A percentile compares a stretch with the other conserved stretches of the same genome.
Evolutionary conservation across 2,888 invertebrate species (phyloP).

Genomic region (Psylliodes chrysocephalus): DNA sequence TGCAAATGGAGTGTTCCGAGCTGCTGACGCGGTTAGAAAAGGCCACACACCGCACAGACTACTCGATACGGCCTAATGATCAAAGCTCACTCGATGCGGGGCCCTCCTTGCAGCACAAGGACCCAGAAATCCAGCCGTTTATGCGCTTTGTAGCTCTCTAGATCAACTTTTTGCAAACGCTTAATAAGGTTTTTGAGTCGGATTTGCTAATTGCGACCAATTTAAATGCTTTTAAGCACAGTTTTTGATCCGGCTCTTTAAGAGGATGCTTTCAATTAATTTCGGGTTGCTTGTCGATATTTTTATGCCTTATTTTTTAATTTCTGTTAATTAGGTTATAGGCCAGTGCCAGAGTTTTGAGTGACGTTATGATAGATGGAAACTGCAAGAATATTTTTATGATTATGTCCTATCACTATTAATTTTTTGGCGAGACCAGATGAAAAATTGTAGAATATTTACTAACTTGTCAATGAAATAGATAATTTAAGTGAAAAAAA

Average conservation of each 20-base stretch:
- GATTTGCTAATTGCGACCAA: neutral
- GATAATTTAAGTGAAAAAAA: too few relatives aligned
- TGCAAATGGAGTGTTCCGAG: conserved; percentile 61
- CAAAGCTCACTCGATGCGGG: conserved; percentile 47
- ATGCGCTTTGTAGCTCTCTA: conserved; percentile 18
- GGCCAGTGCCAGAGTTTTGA: too few relatives aligned
- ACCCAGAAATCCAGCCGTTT: conserved; percentile 19
- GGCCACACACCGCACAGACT: conserved; percentile 19
- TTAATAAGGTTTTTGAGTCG: neutral
- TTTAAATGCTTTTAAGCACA: neutral
- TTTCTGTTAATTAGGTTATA: too few relatives aligned
- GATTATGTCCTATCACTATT: too few relatives aligned
- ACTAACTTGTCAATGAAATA: too few relatives aligned
- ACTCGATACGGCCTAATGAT: conserved; percentile 52
- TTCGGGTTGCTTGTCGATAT: too few relatives aligned
- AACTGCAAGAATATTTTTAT: too few relatives aligned
- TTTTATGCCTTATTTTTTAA: too few relatives aligned
- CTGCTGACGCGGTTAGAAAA: conserved; percentile 52
- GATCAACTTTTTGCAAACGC: neutral
- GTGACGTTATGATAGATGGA: too few relatives aligned
- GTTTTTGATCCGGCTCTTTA: neutral
- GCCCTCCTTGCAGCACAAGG: conserved; percentile 23
- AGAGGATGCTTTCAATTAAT: neutral
- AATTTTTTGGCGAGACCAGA: too few relatives aligned
- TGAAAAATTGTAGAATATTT: too few relatives aligned